Base-by-base conservation (phyloP, 2,797 vertebrate species). In the Lacerta agilis region DNA sequence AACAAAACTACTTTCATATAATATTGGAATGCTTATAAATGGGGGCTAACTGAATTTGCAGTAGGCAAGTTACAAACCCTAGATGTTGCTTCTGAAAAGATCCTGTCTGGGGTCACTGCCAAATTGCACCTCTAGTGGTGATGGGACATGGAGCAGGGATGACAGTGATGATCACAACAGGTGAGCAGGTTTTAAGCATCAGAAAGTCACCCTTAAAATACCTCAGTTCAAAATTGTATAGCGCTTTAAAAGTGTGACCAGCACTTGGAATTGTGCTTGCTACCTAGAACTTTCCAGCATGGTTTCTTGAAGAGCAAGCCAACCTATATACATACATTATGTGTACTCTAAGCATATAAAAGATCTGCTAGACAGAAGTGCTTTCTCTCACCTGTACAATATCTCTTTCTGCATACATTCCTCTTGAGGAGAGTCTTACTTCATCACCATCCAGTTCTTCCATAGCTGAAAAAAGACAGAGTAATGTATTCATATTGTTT, bases 371-470 rank as follows among this genome's bases (percentile, higher is more conserved):
- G 71, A 49, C 4, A 72, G 36, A 45, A 82, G 20, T 15, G 36
- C 8, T 36, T 90, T 91, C 85, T 89, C 96, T 94, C 95, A 99
- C 99, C 99, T 99, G 99, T 80, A 99, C 99, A 92, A 99, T 99
- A 95, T 99, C 99, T 94, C 99, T 97, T 96, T 99, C 99, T 27
- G 99, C 99, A 75, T 96, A 98, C 94, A 97, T 97, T 96, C 99
- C 99, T 97, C 99, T 98, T 90, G 99, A 99, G 49, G 99, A 99
- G 92, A 99, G 98, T 94, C 99, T 97, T 71, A 99, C 96, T 94
- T 99, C 98, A 95, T 99, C 99, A 0, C 99, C 99, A 87, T 99
- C 99, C 95, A 99, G 91, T 94, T 99, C 99, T 9, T 99, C 91
- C 99, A 99, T 99, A n/a, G 98, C 99, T 99, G 93, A 84, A 92